phyloP scores from a whole-genome alignment of 2,888 invertebrate species.

The Netelia fuscicornis region DNA sequence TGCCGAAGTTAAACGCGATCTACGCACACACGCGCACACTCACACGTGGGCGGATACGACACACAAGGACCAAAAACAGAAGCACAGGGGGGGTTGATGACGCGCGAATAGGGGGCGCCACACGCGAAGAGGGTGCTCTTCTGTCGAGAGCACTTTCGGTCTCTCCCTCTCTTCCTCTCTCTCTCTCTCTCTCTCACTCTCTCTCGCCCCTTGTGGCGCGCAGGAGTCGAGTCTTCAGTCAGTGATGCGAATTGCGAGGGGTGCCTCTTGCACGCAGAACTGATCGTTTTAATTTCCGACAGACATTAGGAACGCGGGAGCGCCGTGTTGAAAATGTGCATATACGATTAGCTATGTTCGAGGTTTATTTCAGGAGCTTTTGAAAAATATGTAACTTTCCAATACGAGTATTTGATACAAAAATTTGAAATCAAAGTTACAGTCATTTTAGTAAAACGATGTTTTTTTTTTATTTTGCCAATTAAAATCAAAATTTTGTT shows the following conservation, averaged over 20 bases:
- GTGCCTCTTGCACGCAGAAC: constrained; percentile 60
- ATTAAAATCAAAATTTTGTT: too few species aligned
- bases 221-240: constrained; percentile 51
- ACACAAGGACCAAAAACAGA: constrained; percentile 6
- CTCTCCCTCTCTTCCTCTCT: background rate
- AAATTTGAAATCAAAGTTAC: too few species aligned
- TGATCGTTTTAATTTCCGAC: constrained; percentile 81
- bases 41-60: constrained; percentile 1
- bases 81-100: constrained; percentile 34
- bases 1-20: constrained; percentile 81
- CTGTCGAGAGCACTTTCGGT: constrained; percentile 47
- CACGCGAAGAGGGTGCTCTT: constrained; percentile 57
- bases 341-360: constrained; percentile 43
- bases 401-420: too few species aligned
- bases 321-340: constrained; percentile 65
- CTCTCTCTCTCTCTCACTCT: constrained; percentile 34
- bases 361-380: too few species aligned
- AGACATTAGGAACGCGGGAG: constrained; percentile 74
- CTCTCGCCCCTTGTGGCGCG: constrained; percentile 11
- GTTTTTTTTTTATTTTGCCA: too few species aligned
- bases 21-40: constrained; percentile 71
- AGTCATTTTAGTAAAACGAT: too few species aligned
- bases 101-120: constrained; percentile 52
- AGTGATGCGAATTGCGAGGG: constrained; percentile 47
- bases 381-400: too few species aligned